These are phyloP conservation scores for Phenganax stokvisi DNA, from an alignment of 92 coral and sea anemone genomes.

Conservation along the genomic window DNA sequence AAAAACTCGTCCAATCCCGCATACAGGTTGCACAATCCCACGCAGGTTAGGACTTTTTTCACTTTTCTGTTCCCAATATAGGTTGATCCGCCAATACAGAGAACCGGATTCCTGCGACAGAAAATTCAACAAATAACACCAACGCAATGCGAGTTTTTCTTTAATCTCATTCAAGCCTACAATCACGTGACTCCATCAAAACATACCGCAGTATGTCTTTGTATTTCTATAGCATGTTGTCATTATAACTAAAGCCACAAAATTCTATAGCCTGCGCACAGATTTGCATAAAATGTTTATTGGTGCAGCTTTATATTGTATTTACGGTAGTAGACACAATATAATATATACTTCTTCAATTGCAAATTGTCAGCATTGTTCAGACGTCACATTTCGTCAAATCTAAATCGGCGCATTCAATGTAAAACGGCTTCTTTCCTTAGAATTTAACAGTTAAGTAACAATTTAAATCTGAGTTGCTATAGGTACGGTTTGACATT, in stretches of 20 bases:
- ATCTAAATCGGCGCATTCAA: too few relatives aligned
- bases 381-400: too few relatives aligned
- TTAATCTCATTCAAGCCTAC: conserved; percentile 26
- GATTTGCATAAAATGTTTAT: conserved; percentile 3
- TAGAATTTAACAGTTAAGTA: too few relatives aligned
- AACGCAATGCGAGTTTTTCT: conserved; percentile 35
- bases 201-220: neutral
- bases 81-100: neutral
- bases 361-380: too few relatives aligned
- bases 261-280: neutral
- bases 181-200: conserved; percentile 25
- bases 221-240: conserved; percentile 1
- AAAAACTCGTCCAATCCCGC: too few relatives aligned
- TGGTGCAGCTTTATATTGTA: neutral
- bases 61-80: conserved; percentile 2
- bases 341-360: too few relatives aligned
- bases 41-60: conserved; percentile 1
- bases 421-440: too few relatives aligned
- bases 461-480: too few relatives aligned
- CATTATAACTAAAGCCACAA: neutral
- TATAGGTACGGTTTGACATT: too few relatives aligned
- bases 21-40: neutral
- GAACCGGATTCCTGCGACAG: neutral
- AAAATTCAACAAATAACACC: conserved; percentile 16
- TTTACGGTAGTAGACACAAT: neutral